Percentiles rank a stretch among this genome's conserved stretches.
Evolutionary conservation across 2,888 invertebrate species (phyloP).

Genomic region (Nycteola revayana): DNA sequence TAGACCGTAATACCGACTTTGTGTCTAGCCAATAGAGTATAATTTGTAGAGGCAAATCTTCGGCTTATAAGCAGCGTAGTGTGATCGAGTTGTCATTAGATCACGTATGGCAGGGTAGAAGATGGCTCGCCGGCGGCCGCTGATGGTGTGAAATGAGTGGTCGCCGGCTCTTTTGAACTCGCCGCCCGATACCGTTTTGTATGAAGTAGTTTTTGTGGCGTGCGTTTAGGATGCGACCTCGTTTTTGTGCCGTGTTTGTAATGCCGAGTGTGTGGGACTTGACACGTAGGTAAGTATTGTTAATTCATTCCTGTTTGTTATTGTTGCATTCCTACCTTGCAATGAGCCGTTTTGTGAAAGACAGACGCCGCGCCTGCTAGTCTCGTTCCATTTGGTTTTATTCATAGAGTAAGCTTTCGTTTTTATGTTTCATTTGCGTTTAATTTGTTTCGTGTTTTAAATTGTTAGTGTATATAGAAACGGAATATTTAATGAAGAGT

Average conservation of each 20-base stretch:
- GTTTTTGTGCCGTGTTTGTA: constrained; percentile 78
- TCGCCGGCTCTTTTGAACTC: constrained; percentile 64
- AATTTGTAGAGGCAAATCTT: constrained; percentile 21
- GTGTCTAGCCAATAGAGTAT: constrained; percentile 25
- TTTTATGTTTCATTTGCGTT: constrained; percentile 5
- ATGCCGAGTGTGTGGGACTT: constrained; percentile 79
- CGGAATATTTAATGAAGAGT: constrained; percentile 10
- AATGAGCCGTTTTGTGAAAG: constrained; percentile 35
- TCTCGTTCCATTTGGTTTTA: constrained; percentile 35
- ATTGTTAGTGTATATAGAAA: constrained; percentile 1
- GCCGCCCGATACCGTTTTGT: constrained; percentile 72
- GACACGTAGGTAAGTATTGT: constrained; percentile 79
- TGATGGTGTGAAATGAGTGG: constrained; percentile 76
- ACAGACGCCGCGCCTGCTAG: constrained; percentile 27
- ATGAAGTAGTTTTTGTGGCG: constrained; percentile 65
- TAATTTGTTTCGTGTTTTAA: constrained; percentile 7
- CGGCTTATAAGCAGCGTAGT: constrained; percentile 33
- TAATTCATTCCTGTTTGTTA: constrained; percentile 70
- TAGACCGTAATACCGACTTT: constrained; percentile 20
- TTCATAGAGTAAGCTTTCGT: constrained; percentile 3
- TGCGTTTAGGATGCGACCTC: constrained; percentile 72
- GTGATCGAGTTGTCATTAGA: constrained; percentile 62
- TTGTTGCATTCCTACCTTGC: constrained; percentile 54
- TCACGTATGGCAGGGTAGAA: constrained; percentile 58
- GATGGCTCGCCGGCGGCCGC: constrained; percentile 44